A percentile compares a stretch with the other conserved stretches of the same genome.
Evolutionary conservation across 1,140 invertebrate species (phyloP).

Genomic region (Anagrus nilaparvatae): DNA sequence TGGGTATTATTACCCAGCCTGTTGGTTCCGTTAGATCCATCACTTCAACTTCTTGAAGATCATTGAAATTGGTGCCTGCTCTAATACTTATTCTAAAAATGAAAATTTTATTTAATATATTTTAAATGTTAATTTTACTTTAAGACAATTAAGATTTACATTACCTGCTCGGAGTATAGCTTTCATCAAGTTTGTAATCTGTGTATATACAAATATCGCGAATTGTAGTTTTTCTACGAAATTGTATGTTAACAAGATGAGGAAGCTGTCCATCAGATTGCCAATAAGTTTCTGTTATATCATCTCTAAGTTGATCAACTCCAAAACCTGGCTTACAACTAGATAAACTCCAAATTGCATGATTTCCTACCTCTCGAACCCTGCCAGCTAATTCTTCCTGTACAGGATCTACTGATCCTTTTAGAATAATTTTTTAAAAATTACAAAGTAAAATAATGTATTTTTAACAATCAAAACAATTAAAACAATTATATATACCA

Average conservation of each 20-base stretch:
- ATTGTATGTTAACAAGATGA: constrained; percentile 96
- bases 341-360: constrained; percentile 96
- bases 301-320: constrained; percentile 91
- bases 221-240: constrained; percentile 90
- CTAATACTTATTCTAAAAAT: constrained; percentile 76
- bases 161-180: constrained; percentile 89
- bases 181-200: constrained; percentile 97
- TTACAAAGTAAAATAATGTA: constrained; percentile 17
- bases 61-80: constrained; percentile 94
- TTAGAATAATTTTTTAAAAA: constrained; percentile 6
- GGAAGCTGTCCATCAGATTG: constrained; percentile 98
- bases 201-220: constrained; percentile 94
- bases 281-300: constrained; percentile 96
- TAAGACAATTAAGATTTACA: not conserved
- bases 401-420: constrained; percentile 52
- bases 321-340: constrained; percentile 98
- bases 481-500: too few relatives aligned
- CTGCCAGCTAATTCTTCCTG: constrained; percentile 62
- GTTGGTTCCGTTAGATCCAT: constrained; percentile 88
- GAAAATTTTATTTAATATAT: constrained; percentile 1
- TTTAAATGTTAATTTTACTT: not conserved
- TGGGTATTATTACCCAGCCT: constrained; percentile 90
- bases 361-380: constrained; percentile 86
- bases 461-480: too few relatives aligned
- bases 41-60: constrained; percentile 94